Evolutionary conservation across 2,888 invertebrate genomes (phyloP), one percentile per base, ranked within the genome.

Genomic region (Oligia latruncula): DNA sequence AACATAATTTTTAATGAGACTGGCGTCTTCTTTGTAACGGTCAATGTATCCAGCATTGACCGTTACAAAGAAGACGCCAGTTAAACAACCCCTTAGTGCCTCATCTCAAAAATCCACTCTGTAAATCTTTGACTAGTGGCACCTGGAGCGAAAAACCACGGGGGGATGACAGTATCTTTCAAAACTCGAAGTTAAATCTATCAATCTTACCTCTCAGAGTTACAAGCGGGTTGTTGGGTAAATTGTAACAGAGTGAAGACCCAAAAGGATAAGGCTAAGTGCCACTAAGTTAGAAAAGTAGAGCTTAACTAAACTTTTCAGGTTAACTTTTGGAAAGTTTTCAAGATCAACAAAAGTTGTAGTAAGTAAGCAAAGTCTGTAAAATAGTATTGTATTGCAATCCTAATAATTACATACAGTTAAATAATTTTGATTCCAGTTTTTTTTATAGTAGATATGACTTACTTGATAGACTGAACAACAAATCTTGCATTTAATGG

Each of bases 271-370:
- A 46, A 81, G 23, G 8, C 13, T 62, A 55, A 68, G 60, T 58
- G 13, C 49, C 49, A 6, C 43, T 78, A 77, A 71, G 43, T 64
- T 20, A 20, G 8, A 71, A 65, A 80, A 70, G 46, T 49, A 40
- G 2, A 71, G 17, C 58, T 58, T 68, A 62, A 29, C 3, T 1
- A 6, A 40, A 52, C 52, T 17, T 67, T 60, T 52, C 23, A 35
- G 49, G 29, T 29, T 67, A 67, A 43, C 11, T 60, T 55, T 55
- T 13, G 6, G 4, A 49, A 60, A 58, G 64, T 79, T 65, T 58
- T 80, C 6, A 66, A 71, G 40, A 80, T 60, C 17, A 35, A 29
- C 17, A 13, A 66, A 68, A 62, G 35, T 40, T 60, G 2, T 49
- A 17, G 20, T 40, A 77, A 52, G 49, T 77, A 77, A 77, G 11